Evolutionary conservation across 2,888 invertebrate genomes (phyloP).

Genomic region (Rosalia funebris): DNA sequence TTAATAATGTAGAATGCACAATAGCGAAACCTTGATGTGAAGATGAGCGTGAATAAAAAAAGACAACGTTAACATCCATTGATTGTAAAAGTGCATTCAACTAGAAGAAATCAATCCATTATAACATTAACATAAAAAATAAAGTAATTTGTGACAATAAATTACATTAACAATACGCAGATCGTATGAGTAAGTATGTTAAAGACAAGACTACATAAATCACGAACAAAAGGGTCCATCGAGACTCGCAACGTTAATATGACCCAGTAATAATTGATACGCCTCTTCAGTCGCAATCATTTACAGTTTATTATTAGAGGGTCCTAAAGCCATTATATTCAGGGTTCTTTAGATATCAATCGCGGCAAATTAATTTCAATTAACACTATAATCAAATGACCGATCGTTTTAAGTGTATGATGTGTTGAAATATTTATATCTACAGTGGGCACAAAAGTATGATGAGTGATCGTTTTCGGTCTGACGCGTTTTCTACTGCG

Average conservation of each 20-base stretch:
- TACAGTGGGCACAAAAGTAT: too few species aligned
- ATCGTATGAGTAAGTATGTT: constrained; percentile 7
- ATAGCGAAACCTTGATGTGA: too few species aligned
- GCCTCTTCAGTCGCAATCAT: constrained; percentile 13
- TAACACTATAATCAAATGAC: neutral
- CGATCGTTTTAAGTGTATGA: constrained; percentile 2
- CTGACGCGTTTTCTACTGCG: too few species aligned
- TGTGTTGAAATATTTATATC: too few species aligned
- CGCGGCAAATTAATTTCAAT: constrained; percentile 5
- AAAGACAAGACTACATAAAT: constrained; percentile 12
- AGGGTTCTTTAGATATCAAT: neutral
- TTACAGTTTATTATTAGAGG: constrained; percentile 1
- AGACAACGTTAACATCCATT: neutral
- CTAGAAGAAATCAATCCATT: neutral
- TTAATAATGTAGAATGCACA: too few species aligned
- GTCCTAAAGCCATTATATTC: neutral
- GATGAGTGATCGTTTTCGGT: too few species aligned
- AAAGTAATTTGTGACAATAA: constrained; percentile 5
- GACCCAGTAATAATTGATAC: constrained; percentile 16
- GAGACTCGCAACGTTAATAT: constrained; percentile 1
- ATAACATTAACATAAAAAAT: neutral
- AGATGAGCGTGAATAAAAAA: neutral
- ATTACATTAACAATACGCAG: constrained; percentile 19
- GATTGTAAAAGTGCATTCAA: constrained; percentile 10
- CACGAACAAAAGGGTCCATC: constrained; percentile 19